These are phyloP conservation scores for Listronotus bonariensis DNA, from an alignment of 1,140 invertebrate genomes.

Conservation along the genomic window DNA sequence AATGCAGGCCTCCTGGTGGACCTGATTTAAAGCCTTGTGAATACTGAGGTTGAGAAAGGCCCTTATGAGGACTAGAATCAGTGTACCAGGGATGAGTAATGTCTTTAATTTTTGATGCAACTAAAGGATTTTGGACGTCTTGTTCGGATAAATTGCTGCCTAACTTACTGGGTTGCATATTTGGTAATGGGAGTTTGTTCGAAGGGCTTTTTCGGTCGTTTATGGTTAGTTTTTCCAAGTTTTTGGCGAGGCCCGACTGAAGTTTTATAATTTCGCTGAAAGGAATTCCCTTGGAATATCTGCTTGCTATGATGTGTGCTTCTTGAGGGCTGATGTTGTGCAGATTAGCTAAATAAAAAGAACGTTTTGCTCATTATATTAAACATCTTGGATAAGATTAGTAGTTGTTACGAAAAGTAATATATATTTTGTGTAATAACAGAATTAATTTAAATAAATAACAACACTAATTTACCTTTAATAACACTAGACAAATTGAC, in stretches of 20 bases:
- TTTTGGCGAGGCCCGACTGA: constrained; percentile 25
- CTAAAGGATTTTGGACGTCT: constrained; percentile 1
- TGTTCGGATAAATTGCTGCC: not conserved
- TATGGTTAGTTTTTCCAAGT: constrained; percentile 22
- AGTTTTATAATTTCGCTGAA: constrained; percentile 43
- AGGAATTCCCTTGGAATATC: constrained; percentile 39
- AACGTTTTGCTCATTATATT: not conserved
- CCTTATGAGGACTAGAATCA: constrained; percentile 7
- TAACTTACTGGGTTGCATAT: constrained; percentile 7
- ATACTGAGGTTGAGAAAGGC: constrained; percentile 6
- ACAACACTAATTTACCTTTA: constrained; percentile 20
- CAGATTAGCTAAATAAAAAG: constrained; percentile 25
- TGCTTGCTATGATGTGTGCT: constrained; percentile 37
- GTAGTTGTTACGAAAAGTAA: too few species aligned
- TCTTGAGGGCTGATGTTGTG: constrained; percentile 40
- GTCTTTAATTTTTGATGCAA: constrained; percentile 19
- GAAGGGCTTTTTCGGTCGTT: constrained; percentile 7
- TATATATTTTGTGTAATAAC: too few species aligned
- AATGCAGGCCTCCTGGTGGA: not conserved
- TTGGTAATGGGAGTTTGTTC: not conserved
- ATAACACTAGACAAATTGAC: constrained; percentile 42
- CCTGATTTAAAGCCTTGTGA: not conserved
- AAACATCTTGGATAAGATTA: not conserved
- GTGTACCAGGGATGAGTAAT: constrained; percentile 23
- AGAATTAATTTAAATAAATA: too few species aligned